Conservation (phyloP, 2,888 invertebrate species). For the Callosobruchus maculatus region DNA sequence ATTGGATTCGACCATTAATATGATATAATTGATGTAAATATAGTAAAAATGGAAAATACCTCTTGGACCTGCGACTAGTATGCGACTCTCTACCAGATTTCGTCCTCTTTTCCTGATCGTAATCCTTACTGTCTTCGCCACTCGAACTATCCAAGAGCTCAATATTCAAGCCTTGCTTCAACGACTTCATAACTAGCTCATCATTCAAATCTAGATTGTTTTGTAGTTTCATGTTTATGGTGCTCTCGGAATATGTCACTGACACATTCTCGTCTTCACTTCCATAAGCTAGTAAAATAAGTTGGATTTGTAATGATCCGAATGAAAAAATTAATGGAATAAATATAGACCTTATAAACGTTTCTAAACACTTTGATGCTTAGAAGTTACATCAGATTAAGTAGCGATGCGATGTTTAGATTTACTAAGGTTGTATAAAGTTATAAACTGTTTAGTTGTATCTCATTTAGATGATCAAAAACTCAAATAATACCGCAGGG, state of each 20-base stretch:
- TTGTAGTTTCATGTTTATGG: slow-evolving; percentile 38
- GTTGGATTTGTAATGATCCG: not conserved
- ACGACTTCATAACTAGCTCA: slow-evolving; percentile 44
- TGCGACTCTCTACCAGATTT: slow-evolving; percentile 31
- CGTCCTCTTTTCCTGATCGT: slow-evolving; percentile 30
- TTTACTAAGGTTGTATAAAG: no score
- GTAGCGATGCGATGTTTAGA: no score
- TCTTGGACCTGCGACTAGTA: slow-evolving; percentile 27
- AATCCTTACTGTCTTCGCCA: slow-evolving; percentile 26
- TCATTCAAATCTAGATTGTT: slow-evolving; percentile 45
- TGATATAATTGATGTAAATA: no score
- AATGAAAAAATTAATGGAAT: no score
- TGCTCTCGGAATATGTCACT: slow-evolving; percentile 45
- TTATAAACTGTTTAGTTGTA: no score
- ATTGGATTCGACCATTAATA: no score
- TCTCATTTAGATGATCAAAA: no score
- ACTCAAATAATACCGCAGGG: no score
- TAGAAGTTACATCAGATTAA: no score
- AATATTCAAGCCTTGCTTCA: slow-evolving; percentile 40
- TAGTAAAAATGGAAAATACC: slow-evolving; percentile 6
- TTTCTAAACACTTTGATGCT: no score
- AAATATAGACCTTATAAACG: no score
- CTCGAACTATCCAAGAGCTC: slow-evolving; percentile 31
- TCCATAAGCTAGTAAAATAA: slow-evolving; percentile 7
- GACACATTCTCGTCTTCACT: slow-evolving; percentile 49